Evolutionary conservation across 2,797 vertebrate genomes (phyloP), one percentile per base, ranked within the genome.

Genomic region (Lagocephalus sceleratus): DNA sequence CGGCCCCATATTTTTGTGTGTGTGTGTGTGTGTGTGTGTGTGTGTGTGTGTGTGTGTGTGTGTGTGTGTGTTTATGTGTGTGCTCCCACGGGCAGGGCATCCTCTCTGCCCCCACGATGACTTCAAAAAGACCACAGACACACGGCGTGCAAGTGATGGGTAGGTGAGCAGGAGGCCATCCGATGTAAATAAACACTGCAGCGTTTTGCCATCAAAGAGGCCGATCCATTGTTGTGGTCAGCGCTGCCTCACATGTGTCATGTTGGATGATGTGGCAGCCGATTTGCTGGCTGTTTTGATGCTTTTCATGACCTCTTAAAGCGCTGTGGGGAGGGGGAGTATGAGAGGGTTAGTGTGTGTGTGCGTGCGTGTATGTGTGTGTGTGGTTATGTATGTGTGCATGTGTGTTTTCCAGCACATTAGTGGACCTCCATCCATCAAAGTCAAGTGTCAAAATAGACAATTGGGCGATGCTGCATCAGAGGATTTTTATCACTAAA

Each of bases 141-240:
- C 5, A 10, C 10, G 42, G 42, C n/a, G 8, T 42, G 42, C 42
- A 20, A 44, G 32, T 81, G 86, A 85, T 49, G 71, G 84, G 79
- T 81, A 77, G 79, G 58, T 73, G 19, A 56, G 14, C 32, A 12
- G 70, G 66, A 76, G 66, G 57, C 50, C 20, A 54, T 48, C 25
- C 10, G 57, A 75, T 87, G 84, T 85, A 88, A 89, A 90, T 78
- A 88, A 85, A 87, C 82, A 75, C 76, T 75, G 42, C 15, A 71
- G 71, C 68, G 45, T 73, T 74, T 75, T 55, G 47, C 62, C 82
- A 84, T 90, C 86, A 88, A 88, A 89, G 77, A 25, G 42, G 55
- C 17, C 10, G 55, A 65, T 77, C 68, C 68, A 77, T 83, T 81
- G 83, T 86, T 90, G 90, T 88, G 90, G 90, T 91, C 90, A 87